Evolutionary conservation across 2,888 invertebrate genomes (phyloP), one percentile per base, ranked within the genome.

Genomic region (Drosophila affinis): DNA sequence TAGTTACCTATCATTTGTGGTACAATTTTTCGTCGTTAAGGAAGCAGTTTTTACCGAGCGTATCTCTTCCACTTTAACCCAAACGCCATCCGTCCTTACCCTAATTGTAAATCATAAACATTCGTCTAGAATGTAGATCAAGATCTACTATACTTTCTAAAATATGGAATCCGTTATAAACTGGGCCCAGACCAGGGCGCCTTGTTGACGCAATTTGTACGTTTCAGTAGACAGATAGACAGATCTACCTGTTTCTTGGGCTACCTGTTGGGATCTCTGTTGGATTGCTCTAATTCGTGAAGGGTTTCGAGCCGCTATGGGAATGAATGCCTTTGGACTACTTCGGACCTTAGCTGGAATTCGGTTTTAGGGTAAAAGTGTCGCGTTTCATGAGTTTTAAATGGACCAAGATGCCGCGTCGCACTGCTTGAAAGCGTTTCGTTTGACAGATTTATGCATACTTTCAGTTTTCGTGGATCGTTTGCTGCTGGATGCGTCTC

Each of bases 361-460:
- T 74, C 60, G 55, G 21, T 58, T 77, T 78, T 62, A 67, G 74
- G 72, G 72, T 72, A 70, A 77, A 75, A 79, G 82, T 87, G 86
- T 87, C 79, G 82, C 80, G 45, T 86, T 82, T 82, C 81, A 69
- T 67, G 65, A 56, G 63, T 27, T 52, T 59, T 48, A 70, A 77
- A 71, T 70, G 60, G 44, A 53, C 44, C 67, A 62, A 39, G 53
- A 62, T 52, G 61, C 55, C 49, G 44, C 75, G 34, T 21, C n/a
- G 52, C 52, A 52, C 70, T 59, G 80, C 73, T 76, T 72, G 79
- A 85, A 77, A 69, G 72, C 72, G 51, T 68, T 72, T 77, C 76
- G 44, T 70, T 74, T 68, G 78, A 79, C 72, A 85, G 72, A 82
- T 85, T 87, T 83, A 85, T 86, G 83, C 72, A 72, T 76, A 85